Base-by-base conservation (phyloP, 2,113 vertebrate genomes). In the Nothobranchius kuhntae region DNA sequence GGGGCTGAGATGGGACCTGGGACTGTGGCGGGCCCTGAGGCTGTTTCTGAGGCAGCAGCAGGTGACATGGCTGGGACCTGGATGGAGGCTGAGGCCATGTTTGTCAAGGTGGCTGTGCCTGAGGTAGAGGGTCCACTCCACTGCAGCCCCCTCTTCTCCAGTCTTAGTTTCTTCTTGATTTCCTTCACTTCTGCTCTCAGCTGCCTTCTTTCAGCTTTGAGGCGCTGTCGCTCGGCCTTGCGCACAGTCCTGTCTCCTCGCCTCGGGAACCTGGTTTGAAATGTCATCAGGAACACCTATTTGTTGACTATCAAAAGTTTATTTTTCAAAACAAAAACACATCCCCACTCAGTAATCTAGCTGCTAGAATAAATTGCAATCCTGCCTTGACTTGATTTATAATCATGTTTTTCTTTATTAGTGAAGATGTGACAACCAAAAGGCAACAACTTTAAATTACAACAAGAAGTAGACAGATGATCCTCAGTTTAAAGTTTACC, bases 181-280 rank as follows among this genome's bases (percentile, higher is more conserved):
- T 99, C 96, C 83, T 96, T 95, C 78, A 97, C 95, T 79, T 98
- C 98, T 52, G 95, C 96, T 89, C 97, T 96, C 17, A 96, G 92
- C 86, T 99, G 98, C 73, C 95, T 94, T 91, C 98, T 95, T 91
- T 99, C 98, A 54, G 96, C 95, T 90, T 96, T 92, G 82, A 99
- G 90, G 57, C 95, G 95, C 86, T 98, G 96, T 63, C 97, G 95
- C 87, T 99, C 98, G 13, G 96, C 96, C 86, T 98, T 98, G 86
- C 96, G 91, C 81, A 98, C 96, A 58, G 94, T 96, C 89, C 96
- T 93, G 91, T 99, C 96, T 87, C 96, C 94, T 84, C 96, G 95
- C 59, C 95, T 94, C 86, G 96, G 95, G 68, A 98, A 95, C 91
- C 97, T 99, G 82, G 68, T 78, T 75, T 75, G 68, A 84, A 82